Percentiles rank a stretch among this genome's conserved stretches.
phyloP scores from a whole-genome alignment of 1,140 invertebrate species.

The Bombus sylvicola region DNA sequence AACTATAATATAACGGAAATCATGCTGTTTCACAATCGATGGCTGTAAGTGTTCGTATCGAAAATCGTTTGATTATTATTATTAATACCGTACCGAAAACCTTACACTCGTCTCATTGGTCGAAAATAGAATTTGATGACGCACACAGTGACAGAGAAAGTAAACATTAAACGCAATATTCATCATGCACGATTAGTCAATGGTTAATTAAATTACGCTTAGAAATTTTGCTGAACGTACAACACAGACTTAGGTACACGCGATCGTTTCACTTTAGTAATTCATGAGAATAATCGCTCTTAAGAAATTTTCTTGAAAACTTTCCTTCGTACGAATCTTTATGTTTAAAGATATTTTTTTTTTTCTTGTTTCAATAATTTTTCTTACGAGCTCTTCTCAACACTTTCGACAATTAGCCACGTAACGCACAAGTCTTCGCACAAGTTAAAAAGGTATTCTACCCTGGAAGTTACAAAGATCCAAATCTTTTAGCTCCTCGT shows the following conservation, averaged over 20 bases:
- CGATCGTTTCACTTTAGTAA: background rate
- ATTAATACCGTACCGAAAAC: constrained; percentile 4
- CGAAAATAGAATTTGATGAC: background rate
- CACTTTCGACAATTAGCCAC: background rate
- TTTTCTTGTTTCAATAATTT: background rate
- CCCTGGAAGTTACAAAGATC: background rate
- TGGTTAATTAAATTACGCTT: background rate
- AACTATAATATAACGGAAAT: background rate
- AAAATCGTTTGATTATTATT: background rate
- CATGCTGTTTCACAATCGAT: background rate
- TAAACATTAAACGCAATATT: constrained; percentile 19
- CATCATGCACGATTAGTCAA: constrained; percentile 17
- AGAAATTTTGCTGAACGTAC: background rate
- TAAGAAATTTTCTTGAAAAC: background rate
- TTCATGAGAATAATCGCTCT: background rate
- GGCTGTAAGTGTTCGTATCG: background rate
- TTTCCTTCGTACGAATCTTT: too few relatives aligned
- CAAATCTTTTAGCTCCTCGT: background rate
- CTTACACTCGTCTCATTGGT: background rate
- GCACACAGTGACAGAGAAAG: constrained; percentile 17
- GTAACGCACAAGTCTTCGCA: background rate
- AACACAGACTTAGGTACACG: background rate
- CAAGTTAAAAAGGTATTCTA: background rate
- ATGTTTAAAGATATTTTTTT: background rate
- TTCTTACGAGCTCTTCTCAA: background rate